A percentile compares a stretch with the other conserved stretches of the same genome.
Evolutionary conservation across 2,113 vertebrate species (phyloP).

Genomic region (Macaca mulatta): DNA sequence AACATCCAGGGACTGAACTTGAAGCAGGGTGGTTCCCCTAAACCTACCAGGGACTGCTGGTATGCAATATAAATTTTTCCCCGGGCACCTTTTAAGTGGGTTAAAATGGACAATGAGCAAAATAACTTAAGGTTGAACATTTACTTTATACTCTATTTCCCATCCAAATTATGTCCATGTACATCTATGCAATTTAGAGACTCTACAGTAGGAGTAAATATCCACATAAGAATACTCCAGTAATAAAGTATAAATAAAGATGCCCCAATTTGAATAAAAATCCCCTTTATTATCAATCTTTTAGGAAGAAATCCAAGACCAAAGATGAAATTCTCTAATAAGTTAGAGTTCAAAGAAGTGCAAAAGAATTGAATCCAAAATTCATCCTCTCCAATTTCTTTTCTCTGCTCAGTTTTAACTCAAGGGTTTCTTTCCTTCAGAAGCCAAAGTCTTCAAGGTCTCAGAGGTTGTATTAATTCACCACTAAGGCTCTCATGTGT

Average conservation of each 20-base stretch:
- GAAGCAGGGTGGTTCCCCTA: background rate
- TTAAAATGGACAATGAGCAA: background rate
- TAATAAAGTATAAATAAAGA: background rate
- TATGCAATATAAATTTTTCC: background rate
- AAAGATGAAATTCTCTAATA: background rate
- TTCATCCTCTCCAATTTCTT: background rate
- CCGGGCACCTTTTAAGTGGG: background rate
- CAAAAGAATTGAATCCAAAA: background rate
- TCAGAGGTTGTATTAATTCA: background rate
- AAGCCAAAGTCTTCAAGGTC: background rate
- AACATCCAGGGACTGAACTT: background rate
- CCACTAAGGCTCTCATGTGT: background rate
- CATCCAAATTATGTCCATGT: background rate
- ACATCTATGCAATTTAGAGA: background rate
- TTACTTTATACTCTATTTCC: background rate
- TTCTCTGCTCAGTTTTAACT: background rate
- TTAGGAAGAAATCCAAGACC: background rate
- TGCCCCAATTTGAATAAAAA: conserved; percentile 4
- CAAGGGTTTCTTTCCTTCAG: background rate
- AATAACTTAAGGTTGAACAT: background rate
- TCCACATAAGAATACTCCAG: background rate
- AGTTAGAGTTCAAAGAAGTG: background rate
- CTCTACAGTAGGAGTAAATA: background rate
- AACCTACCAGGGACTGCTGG: background rate
- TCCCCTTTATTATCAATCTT: background rate